A percentile compares a stretch with the other conserved stretches of the same genome.
These are phyloP conservation scores for human (Homo sapiens) DNA, from an alignment of 2,113 vertebrate genomes.

Conservation along the genomic window DNA sequence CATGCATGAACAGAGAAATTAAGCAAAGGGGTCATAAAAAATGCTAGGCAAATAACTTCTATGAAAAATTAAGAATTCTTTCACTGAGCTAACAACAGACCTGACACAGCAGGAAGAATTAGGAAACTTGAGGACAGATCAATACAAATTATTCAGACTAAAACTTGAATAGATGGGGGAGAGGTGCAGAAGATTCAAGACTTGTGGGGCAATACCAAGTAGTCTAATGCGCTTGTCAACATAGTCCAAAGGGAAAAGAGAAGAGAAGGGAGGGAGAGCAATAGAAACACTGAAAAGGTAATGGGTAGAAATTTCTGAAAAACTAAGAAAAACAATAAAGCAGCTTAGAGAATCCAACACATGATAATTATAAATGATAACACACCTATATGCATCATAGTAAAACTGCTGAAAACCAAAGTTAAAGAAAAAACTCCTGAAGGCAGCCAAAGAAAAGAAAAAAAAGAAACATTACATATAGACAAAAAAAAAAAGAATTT, in stretches of 20 bases:
- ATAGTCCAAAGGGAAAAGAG: neutral
- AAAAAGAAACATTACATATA: neutral
- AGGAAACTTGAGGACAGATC: neutral
- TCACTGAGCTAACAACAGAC: neutral
- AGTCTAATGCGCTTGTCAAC: neutral
- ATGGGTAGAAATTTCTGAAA: neutral
- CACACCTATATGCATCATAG: neutral
- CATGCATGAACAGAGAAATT: neutral
- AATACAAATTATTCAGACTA: neutral
- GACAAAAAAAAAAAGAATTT: neutral
- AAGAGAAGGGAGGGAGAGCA: neutral
- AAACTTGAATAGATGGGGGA: neutral
- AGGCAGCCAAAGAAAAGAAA: neutral
- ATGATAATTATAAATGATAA: neutral
- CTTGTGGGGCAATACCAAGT: neutral
- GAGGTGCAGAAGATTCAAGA: neutral
- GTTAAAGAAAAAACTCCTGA: neutral
- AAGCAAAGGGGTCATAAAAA: neutral
- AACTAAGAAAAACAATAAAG: neutral
- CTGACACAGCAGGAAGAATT: neutral
- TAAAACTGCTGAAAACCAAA: neutral
- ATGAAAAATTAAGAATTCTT: neutral
- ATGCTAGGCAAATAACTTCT: neutral
- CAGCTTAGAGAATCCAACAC: neutral
- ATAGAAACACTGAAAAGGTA: neutral